Percentiles rank a stretch among this genome's conserved stretches.
phyloP scores from a whole-genome alignment of 2,797 vertebrate species.

The Enoplosus armatus region DNA sequence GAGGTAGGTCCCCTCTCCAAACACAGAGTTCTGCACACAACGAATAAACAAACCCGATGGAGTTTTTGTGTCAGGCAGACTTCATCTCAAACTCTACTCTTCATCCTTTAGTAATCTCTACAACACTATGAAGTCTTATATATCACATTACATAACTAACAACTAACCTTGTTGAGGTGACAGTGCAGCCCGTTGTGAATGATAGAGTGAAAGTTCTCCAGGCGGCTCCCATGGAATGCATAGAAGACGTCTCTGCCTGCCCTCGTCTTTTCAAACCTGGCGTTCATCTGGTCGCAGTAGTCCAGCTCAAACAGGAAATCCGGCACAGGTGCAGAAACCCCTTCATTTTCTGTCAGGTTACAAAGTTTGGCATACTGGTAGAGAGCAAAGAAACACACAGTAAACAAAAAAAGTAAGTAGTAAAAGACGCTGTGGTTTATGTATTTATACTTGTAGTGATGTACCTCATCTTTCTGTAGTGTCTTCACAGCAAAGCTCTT shows the following conservation, averaged over 20 bases:
- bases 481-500: slow-evolving; percentile 93
- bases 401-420: neutral
- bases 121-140: no score
- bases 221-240: slow-evolving; percentile 96
- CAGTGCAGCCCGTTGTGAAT: slow-evolving; percentile 97
- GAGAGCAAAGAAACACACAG: neutral
- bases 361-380: slow-evolving; percentile 91
- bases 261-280: slow-evolving; percentile 91
- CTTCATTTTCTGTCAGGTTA: slow-evolving; percentile 87
- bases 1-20: slow-evolving; percentile 98
- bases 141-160: neutral
- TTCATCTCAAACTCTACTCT: no score
- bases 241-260: slow-evolving; percentile 93
- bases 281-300: slow-evolving; percentile 91
- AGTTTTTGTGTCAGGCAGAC: neutral
- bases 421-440: neutral
- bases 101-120: neutral
- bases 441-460: neutral
- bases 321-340: slow-evolving; percentile 86
- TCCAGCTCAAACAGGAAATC: slow-evolving; percentile 96
- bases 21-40: slow-evolving; percentile 92
- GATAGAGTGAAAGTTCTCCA: slow-evolving; percentile 99
- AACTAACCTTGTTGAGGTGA: slow-evolving; percentile 88
- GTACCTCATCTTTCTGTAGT: slow-evolving; percentile 91
- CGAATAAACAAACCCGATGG: no score